phyloP scores from a whole-genome alignment of 2,113 vertebrate genomes.

The Hydrochoerus hydrochaeris region DNA sequence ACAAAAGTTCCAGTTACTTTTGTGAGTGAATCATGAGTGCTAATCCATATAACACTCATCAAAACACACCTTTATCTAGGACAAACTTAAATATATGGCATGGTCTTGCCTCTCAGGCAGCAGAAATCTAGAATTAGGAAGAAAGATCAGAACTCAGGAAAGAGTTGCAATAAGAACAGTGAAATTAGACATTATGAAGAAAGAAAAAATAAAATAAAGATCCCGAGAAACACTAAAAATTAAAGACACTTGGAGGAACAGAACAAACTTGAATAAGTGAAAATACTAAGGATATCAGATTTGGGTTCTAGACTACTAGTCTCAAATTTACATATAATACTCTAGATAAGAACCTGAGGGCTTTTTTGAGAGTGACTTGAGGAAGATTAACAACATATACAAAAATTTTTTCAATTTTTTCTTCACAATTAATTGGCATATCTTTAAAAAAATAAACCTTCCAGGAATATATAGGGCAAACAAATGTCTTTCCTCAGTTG shows the following conservation, averaged over 20 bases:
- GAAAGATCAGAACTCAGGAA: no score
- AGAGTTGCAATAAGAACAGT: not conserved
- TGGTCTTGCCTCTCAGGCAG: rapidly evolving
- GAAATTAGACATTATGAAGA: not conserved
- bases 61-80: not conserved
- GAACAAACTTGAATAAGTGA: not conserved
- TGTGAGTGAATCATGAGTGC: not conserved
- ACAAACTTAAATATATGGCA: not conserved
- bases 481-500: not conserved
- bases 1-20: no score
- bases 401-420: not conserved
- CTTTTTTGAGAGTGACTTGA: not conserved
- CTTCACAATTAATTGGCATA: not conserved
- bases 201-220: not conserved
- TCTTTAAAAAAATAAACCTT: not conserved
- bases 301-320: not conserved
- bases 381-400: no score
- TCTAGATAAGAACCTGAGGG: not conserved
- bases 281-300: not conserved
- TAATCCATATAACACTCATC: not conserved
- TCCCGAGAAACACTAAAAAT: not conserved
- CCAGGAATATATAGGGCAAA: not conserved
- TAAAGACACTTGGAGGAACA: not conserved
- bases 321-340: not conserved
- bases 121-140: not conserved